Conservation (phyloP, 2,797 vertebrate species). For the Sciurus carolinensis region DNA sequence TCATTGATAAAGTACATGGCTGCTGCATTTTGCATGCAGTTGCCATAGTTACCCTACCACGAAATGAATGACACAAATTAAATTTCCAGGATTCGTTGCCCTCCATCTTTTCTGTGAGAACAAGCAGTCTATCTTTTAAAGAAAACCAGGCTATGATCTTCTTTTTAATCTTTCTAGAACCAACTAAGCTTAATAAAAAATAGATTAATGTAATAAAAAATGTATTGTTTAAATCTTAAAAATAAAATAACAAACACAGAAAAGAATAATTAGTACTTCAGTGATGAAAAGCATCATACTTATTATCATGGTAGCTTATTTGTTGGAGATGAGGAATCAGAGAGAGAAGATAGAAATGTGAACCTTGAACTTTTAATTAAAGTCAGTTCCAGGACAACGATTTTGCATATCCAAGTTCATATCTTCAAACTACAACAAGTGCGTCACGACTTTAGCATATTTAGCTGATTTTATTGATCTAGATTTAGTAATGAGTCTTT, state of each 20-base stretch:
- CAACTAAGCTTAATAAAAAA: constrained; percentile 3
- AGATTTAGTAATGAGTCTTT: background rate
- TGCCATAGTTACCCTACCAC: constrained; percentile 88
- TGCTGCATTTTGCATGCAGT: constrained; percentile 87
- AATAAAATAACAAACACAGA: background rate
- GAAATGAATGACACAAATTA: constrained; percentile 91
- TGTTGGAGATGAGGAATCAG: background rate
- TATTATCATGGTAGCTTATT: constrained; percentile 14
- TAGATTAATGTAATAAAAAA: constrained; percentile 63
- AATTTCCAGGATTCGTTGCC: constrained; percentile 88
- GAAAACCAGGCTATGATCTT: constrained; percentile 49
- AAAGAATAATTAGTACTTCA: constrained; percentile 62
- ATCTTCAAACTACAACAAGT: background rate
- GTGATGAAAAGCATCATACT: background rate
- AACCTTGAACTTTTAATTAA: constrained; percentile 39
- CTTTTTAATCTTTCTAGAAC: constrained; percentile 56
- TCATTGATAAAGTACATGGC: constrained; percentile 78
- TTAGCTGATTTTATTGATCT: background rate
- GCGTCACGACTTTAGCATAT: background rate
- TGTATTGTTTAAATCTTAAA: constrained; percentile 31
- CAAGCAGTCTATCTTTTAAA: constrained; percentile 60
- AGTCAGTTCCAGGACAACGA: background rate
- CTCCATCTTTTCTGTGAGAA: constrained; percentile 76
- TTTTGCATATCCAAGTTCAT: background rate
- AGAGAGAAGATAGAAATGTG: background rate